Percentiles rank a stretch among this genome's conserved stretches.
phyloP scores from a whole-genome alignment of 2,113 vertebrate species.

The Thermophis baileyi region DNA sequence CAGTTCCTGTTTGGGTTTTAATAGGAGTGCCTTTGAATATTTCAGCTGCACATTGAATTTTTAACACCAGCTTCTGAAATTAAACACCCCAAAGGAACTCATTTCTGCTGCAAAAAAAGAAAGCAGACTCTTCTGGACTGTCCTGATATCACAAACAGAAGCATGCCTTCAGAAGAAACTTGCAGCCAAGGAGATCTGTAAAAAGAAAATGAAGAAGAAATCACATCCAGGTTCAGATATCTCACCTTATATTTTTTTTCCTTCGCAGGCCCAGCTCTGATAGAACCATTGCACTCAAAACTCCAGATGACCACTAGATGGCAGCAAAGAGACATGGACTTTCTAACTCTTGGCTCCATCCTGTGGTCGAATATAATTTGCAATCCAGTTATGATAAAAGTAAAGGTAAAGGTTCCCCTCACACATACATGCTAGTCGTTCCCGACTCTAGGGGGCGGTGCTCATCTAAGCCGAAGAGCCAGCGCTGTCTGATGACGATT shows the following conservation, averaged over 20 bases:
- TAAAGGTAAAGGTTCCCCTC: no score
- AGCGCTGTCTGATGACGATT: no score
- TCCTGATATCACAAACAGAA: background rate
- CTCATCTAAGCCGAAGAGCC: no score
- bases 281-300: background rate
- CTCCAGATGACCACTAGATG: background rate
- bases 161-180: background rate
- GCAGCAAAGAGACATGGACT: no score
- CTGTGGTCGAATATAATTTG: background rate
- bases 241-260: background rate
- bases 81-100: background rate
- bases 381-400: no score
- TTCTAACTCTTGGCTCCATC: background rate
- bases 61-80: background rate
- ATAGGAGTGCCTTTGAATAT: background rate
- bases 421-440: no score
- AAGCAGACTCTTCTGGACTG: background rate
- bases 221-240: no score
- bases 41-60: background rate
- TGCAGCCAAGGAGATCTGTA: no score
- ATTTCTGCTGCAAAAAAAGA: background rate
- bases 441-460: no score
- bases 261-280: background rate
- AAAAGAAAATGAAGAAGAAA: no score
- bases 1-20: background rate